Evolutionary conservation across 2,113 vertebrate genomes (phyloP), one percentile per base, ranked within the genome.

Genomic region (Poeciliopsis turrubarensis): DNA sequence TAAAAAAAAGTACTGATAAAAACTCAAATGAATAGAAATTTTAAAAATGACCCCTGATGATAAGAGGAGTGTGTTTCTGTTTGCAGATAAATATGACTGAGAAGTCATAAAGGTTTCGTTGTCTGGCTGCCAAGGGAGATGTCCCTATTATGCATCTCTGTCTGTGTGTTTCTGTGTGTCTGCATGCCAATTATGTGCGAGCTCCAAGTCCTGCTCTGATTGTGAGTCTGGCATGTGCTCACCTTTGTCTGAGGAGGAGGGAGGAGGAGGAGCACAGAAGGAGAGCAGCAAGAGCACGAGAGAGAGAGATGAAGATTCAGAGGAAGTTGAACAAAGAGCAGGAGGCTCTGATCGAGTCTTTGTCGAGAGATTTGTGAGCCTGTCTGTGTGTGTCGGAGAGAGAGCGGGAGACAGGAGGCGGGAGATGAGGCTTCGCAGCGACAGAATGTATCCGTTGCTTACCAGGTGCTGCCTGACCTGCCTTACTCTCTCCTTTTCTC

Each of bases 381-480:
- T 79, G 69, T 78, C 25, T 79, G 69, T 78, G 69, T 78, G 64
- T 80, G 57, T 65, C 70, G 13, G 32, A 54, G 32, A 32, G 47
- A 51, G 44, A 41, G 29, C 54, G 60, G 37, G 57, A 73, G 61
- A 74, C 26, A 69, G 61, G 80, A n/a, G 25, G 44, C 78, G 72
- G 70, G 26, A 44, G 72, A 66, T 57, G 65, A 68, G 79, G 72
- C 47, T 71, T 83, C 32, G 54, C 73, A 84, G 63, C 78, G 73
- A 80, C 69, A 82, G 84, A 83, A 72, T 78, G 70, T 79, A 87
- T 87, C 77, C 68, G 61, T 72, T 83, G 84, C 85, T 83, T 88
- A 86, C 86, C 89, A 88, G 89, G 89, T 89, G 85, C 85, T 86
- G 85, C 71, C 70, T 87, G 84, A 89, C 84, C 86, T 84, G 72